phyloP scores from a whole-genome alignment of 2,888 invertebrate species.

The Himalopsyche anomala region DNA sequence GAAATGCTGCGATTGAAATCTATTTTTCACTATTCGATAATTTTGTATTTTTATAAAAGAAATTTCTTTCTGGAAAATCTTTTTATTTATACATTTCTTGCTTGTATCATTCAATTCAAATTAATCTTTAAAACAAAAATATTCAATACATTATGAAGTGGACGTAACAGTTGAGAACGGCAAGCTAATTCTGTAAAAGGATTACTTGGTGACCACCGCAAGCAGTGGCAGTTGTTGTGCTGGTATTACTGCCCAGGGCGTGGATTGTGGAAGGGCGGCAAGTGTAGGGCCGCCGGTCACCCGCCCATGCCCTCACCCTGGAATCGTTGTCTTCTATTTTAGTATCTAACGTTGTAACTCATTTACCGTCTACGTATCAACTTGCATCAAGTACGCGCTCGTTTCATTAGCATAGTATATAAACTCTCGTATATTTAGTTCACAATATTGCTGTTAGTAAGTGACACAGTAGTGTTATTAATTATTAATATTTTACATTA shows the following conservation, averaged over 20 bases:
- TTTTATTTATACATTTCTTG: too few species aligned
- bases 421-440: too few species aligned
- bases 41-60: too few species aligned
- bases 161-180: not conserved
- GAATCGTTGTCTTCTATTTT: constrained; percentile 17
- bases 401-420: not conserved
- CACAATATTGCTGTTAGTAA: too few species aligned
- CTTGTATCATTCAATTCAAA: too few species aligned
- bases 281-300: not conserved
- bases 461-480: too few species aligned
- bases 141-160: too few species aligned
- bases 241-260: constrained; percentile 28
- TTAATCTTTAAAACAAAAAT: too few species aligned
- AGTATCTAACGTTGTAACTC: constrained; percentile 36
- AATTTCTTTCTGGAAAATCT: too few species aligned
- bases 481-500: too few species aligned
- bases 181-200: constrained; percentile 37
- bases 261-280: constrained; percentile 35
- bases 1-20: too few species aligned
- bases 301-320: not conserved
- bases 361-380: not conserved
- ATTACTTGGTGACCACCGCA: constrained; percentile 45
- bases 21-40: too few species aligned
- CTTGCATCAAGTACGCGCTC: not conserved
- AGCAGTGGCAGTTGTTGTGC: constrained; percentile 31